These are phyloP conservation scores for Spodoptera picta DNA, from an alignment of 2,888 invertebrate species.

Conservation along the genomic window DNA sequence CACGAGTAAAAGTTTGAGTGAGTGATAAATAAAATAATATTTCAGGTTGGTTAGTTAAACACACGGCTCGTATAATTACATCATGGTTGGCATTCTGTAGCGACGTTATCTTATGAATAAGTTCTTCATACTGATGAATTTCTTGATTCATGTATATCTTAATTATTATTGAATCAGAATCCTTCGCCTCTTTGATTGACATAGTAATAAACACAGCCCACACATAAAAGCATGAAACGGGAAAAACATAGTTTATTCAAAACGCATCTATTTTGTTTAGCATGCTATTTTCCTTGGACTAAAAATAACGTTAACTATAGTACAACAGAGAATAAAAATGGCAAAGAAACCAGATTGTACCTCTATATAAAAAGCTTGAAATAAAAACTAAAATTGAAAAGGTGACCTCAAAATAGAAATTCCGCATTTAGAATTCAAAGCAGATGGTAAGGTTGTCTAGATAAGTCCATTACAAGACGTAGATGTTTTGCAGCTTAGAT, in stretches of 20 bases:
- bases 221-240: constrained; percentile 26
- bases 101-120: constrained; percentile 30
- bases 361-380: too few relatives aligned
- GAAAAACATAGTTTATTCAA: constrained; percentile 35
- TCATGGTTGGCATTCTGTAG: constrained; percentile 29
- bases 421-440: constrained; percentile 1
- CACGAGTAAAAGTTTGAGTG: constrained; percentile 38
- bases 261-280: constrained; percentile 30
- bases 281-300: constrained; percentile 33
- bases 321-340: not conserved
- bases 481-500: constrained; percentile 30
- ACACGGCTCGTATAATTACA: constrained; percentile 21
- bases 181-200: constrained; percentile 27
- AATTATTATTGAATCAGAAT: constrained; percentile 38
- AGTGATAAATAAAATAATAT: constrained; percentile 41
- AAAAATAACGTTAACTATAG: constrained; percentile 26
- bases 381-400: not conserved
- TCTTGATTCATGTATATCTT: constrained; percentile 35
- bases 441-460: constrained; percentile 16
- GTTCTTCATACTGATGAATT: constrained; percentile 31
- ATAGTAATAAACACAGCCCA: constrained; percentile 25
- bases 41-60: constrained; percentile 25
- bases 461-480: constrained; percentile 26
- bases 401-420: constrained; percentile 16
- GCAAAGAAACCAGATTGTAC: too few relatives aligned